A percentile compares a stretch with the other conserved stretches of the same genome.
Conservation (phyloP, 2,113 vertebrate genomes). For the Junco hyemalis region DNA sequence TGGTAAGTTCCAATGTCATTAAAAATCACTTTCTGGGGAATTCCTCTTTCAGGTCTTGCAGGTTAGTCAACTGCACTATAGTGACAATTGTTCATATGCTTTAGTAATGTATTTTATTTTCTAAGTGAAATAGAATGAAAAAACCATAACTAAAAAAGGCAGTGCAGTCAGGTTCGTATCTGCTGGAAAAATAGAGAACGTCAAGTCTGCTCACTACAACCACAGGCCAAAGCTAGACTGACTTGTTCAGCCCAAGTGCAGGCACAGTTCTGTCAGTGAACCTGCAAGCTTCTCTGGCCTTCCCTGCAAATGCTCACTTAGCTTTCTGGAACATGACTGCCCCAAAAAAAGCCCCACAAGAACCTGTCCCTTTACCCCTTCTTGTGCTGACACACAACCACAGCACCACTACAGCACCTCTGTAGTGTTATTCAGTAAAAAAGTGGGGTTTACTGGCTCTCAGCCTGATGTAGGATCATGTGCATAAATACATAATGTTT, state of each 20-base stretch:
- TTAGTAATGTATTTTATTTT: background rate
- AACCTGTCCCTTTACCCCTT: background rate
- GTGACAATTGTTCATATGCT: background rate
- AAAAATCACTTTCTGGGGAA: background rate
- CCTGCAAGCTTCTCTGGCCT: background rate
- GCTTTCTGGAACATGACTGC: background rate
- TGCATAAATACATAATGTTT: background rate
- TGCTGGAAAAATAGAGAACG: background rate
- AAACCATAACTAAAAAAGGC: background rate
- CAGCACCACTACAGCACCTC: background rate
- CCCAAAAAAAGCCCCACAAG: fast-evolving
- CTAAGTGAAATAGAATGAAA: background rate
- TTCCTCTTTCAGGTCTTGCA: background rate
- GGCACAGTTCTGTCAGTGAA: background rate
- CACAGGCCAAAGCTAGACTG: background rate
- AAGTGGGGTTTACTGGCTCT: background rate
- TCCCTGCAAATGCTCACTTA: background rate
- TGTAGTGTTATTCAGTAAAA: background rate
- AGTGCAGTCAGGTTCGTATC: background rate
- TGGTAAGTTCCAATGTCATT: background rate
- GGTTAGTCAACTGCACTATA: background rate
- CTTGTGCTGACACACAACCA: background rate
- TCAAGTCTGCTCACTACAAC: background rate
- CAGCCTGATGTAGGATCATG: background rate
- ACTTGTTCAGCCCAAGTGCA: background rate